Evolutionary conservation across 2,113 vertebrate species (phyloP), one percentile per base, ranked within the genome.

Genomic region (Poeciliopsis prolifica): DNA sequence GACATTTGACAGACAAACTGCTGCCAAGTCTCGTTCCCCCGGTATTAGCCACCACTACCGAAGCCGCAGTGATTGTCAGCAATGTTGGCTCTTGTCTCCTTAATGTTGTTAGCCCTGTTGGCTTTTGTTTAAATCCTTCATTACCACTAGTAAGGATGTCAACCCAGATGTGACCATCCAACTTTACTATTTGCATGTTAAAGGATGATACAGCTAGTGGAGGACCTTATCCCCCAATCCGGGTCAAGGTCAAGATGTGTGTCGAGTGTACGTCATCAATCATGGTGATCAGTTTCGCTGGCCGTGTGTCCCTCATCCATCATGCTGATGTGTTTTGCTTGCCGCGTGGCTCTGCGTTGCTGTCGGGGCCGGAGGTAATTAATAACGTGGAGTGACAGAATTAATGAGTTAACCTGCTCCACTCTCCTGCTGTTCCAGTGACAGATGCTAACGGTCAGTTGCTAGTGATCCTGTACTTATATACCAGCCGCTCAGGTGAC

Each of bases 221-320:
- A 40, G 35, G 81, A 86, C 81, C 78, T 75, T 75, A 75, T 28
- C 4, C 44, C 75, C 67, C 28, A 15, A 40, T 30, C 24, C 66
- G 42, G 91, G 91, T 93, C 88, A 93, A 94, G 92, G 93, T 94
- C 91, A 92, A 91, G 86, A 87, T 37, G 76, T 74, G 88, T 84
- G 71, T 86, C 62, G 87, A 91, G 91, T 84, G 76, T 83, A 65
- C 54, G 75, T 91, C 93, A 94, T 95, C 92, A 91, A 93, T 95
- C 94, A 92, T 22, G 33, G 72, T 67, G 92, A 92, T 91, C 88
- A 66, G 84, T 84, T 92, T 90, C 91, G 91, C 77, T 90, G 83
- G 82, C 93, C 91, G 88, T 90, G 93, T 95, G 94, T 92, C 91
- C 73, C 90, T 91, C 91, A 94, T 94, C 90, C 87, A 94, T 94